These are phyloP conservation scores for Stigmatopora argus DNA, from an alignment of 2,113 vertebrate genomes.

Conservation along the genomic window DNA sequence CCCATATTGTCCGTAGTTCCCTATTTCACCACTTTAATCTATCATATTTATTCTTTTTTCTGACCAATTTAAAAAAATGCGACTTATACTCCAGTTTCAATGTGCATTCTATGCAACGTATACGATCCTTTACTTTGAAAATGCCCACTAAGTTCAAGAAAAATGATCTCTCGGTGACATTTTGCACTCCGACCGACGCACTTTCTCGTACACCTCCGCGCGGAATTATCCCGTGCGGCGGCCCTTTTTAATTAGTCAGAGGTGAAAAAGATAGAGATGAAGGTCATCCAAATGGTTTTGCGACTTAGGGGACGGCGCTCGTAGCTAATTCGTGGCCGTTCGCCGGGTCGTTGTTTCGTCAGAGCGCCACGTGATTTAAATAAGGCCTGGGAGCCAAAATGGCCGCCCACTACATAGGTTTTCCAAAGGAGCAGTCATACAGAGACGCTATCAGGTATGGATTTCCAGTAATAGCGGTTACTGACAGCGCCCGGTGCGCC, in stretches of 20 bases:
- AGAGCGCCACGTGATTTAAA: conserved; percentile 41
- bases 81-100: no score
- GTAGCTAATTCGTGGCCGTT: conserved; percentile 62
- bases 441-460: conserved; percentile 59
- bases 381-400: neutral
- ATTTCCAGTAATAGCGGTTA: conserved; percentile 68
- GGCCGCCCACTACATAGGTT: conserved; percentile 42
- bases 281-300: conserved; percentile 68
- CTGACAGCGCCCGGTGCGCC: conserved; percentile 36
- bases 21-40: no score
- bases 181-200: neutral
- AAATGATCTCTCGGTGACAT: no score
- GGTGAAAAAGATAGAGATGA: conserved; percentile 67
- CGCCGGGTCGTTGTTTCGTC: conserved; percentile 64
- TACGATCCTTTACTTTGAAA: no score
- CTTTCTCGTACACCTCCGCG: conserved; percentile 12
- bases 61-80: no score
- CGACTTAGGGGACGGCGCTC: conserved; percentile 57
- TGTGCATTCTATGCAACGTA: no score
- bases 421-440: conserved; percentile 46
- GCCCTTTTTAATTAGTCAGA: conserved; percentile 69
- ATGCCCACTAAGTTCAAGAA: no score
- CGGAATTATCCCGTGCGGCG: conserved; percentile 51
- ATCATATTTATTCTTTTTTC: no score
- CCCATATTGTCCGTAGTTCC: no score